Base-by-base conservation (phyloP, 2,888 invertebrate species). In the Pherbina coryleti region DNA sequence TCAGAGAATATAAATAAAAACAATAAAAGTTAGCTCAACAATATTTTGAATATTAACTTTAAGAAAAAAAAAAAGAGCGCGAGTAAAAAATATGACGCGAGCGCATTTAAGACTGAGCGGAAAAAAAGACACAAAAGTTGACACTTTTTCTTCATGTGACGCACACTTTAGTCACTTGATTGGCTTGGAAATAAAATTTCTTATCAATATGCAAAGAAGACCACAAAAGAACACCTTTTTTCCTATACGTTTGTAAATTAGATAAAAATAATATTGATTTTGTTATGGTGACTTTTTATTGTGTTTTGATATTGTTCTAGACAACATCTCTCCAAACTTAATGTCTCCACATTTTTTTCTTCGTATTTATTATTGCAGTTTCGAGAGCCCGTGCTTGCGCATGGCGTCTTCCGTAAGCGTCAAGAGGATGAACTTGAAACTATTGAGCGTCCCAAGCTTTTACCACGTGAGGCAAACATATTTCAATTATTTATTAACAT, bases 331-430 rank as follows among this genome's bases (percentile, higher is more conserved):
- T 44, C 11, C 44, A 44, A 44, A 14, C 44, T 44, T 19, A 8
- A n/a, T n/a, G 7, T 9, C 66, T 66, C 4, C 3, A 34, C 11
- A n/a, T 7, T 37, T 66, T 67, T 82, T 70, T 53, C 5, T 70
- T 31, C 53, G n/a, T 70, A 2, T 70, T 17, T 11, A 64, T 64
- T 31, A 31, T 64, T 82, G 37, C 79, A 89, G 89, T 84, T 88
- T 80, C 84, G 84, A 55, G 85, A 85, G 69, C 84, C 86, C 22
- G 85, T 83, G 37, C 84, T 85, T 75, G 83, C 87, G 0, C 86
- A 88, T 79, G 89, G 89, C 55, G 84, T 88, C 44, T 89, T 89
- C 82, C 86, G 87, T 14, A 86, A 85, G 76, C 86, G 84, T 69
- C 82, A 84, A 79, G 85, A 85, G 60, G 88, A 88, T 77, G 86